Evolutionary conservation across 2,888 invertebrate species (phyloP).

Genomic region (Drosophila nr. perissopoda): DNA sequence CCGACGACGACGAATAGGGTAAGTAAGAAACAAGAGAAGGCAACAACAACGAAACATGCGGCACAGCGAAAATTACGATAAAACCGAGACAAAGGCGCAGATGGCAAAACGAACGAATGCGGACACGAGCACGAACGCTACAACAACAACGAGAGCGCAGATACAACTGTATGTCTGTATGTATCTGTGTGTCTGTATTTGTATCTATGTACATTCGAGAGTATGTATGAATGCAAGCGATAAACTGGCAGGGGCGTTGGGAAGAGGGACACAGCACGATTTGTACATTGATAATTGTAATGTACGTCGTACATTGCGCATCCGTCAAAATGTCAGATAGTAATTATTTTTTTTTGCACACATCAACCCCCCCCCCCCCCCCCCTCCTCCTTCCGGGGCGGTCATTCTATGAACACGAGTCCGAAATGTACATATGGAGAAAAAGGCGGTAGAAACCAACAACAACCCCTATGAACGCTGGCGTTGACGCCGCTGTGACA

Average conservation of each 20-base stretch:
- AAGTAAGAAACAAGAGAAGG: slow-evolving; percentile 46
- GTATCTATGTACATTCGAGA: slow-evolving; percentile 6
- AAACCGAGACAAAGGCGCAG: slow-evolving; percentile 51
- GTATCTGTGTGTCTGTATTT: neutral
- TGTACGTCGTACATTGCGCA: slow-evolving; percentile 27
- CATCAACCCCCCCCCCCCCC: neutral
- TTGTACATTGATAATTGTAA: slow-evolving; percentile 34
- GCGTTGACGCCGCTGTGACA: slow-evolving; percentile 41
- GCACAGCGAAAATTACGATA: slow-evolving; percentile 56
- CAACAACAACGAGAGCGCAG: slow-evolving; percentile 43
- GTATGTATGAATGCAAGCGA: slow-evolving; percentile 55
- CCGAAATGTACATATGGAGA: neutral
- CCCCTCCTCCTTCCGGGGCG: accelerated
- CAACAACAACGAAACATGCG: slow-evolving; percentile 59
- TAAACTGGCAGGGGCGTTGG: slow-evolving; percentile 55
- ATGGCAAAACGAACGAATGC: slow-evolving; percentile 68
- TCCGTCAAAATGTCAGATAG: slow-evolving; percentile 23
- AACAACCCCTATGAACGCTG: slow-evolving; percentile 49
- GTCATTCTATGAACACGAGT: slow-evolving; percentile 7
- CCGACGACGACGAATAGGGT: slow-evolving; percentile 62
- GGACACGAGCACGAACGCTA: slow-evolving; percentile 56
- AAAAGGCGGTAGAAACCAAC: slow-evolving; percentile 4
- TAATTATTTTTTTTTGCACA: slow-evolving; percentile 37
- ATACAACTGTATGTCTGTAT: slow-evolving; percentile 20
- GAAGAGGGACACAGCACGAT: slow-evolving; percentile 24